Conservation (phyloP, 30 jellyfish, hydroid and myxozoan species). For the Aurelia aurita complex sp. Pacific region DNA sequence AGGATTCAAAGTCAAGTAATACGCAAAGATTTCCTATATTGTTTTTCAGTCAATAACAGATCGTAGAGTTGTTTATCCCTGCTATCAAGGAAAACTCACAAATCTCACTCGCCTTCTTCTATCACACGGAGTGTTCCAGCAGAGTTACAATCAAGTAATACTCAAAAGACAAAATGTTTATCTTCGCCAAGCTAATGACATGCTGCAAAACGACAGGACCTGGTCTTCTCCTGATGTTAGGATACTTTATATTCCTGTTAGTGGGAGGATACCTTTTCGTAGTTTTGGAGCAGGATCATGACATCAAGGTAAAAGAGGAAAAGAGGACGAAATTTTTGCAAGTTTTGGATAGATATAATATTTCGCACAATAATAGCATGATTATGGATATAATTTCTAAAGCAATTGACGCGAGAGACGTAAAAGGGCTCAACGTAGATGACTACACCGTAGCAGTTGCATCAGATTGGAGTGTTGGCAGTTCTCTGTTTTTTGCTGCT, state of each 20-base stretch:
- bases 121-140: too few species aligned
- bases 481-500: slow-evolving; percentile 65
- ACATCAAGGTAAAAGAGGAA: slow-evolving; percentile 14
- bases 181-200: too few species aligned
- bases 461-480: slow-evolving; percentile 67
- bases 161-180: too few species aligned
- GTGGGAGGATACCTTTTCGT: slow-evolving; percentile 44
- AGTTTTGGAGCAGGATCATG: slow-evolving; percentile 41
- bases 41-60: too few species aligned
- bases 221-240: background rate
- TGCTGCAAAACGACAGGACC: slow-evolving; percentile 23
- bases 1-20: too few species aligned
- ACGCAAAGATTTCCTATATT: too few species aligned
- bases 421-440: slow-evolving; percentile 30
- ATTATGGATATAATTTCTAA: slow-evolving; percentile 54
- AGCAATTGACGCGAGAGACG: slow-evolving; percentile 49
- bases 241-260: slow-evolving; percentile 51
- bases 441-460: slow-evolving; percentile 28
- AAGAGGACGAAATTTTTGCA: slow-evolving; percentile 28
- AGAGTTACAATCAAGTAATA: too few species aligned
- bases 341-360: slow-evolving; percentile 37
- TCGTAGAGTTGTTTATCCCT: too few species aligned
- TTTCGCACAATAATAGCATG: slow-evolving; percentile 53
- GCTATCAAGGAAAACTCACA: too few species aligned
- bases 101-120: too few species aligned